Evolutionary conservation across 2,113 vertebrate species (phyloP), one percentile per base, ranked within the genome.

Genomic region (Myotis brandtii): DNA sequence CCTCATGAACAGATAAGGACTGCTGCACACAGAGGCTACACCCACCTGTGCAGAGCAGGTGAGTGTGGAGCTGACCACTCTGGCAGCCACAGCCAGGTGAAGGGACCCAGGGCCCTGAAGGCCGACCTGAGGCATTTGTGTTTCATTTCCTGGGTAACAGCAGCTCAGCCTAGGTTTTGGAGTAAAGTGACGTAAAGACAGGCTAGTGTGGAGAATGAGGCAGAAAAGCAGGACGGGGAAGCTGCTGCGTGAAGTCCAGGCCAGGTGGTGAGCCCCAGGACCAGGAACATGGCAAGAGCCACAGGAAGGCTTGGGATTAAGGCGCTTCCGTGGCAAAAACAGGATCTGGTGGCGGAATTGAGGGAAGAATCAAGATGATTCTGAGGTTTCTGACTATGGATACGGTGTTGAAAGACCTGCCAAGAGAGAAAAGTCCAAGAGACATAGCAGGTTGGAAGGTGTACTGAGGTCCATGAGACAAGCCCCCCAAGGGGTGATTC

Each of bases 31-130:
- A 70, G 11, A 82, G 48, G n/a, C 11, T 1, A 1, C 1, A 32
- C 13, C 0, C 32, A 14, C 9, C 13, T 20, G 21, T 2, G 37
- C 37, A n/a, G 62, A 30, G 46, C 37, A 8, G 3, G 66, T 16
- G 2, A 16, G 46, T 3, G n/a, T 13, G 14, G 16, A 32, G 64
- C 14, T 10, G 43, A 32, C 9, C 13, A 37, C 23, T 5, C n/a
- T 9, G 27, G 8, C 0, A 3, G 0, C 37, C 23, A 0, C 6
- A 1, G 10, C 25, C 43, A 5, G 4, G 25, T 1, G 37, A 4
- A 32, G 73, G 6, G 37, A 16, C 20, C 2, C 17, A 2, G 16
- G 11, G 23, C 18, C 67, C 70, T 8, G 23, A 1, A 40, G 70
- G 59, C 50, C 2, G 1, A 30, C 32, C n/a, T 0, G 6, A 59